Evolutionary conservation across 2,113 vertebrate species (phyloP), one percentile per base, ranked within the genome.

Genomic region (Octodon degus): DNA sequence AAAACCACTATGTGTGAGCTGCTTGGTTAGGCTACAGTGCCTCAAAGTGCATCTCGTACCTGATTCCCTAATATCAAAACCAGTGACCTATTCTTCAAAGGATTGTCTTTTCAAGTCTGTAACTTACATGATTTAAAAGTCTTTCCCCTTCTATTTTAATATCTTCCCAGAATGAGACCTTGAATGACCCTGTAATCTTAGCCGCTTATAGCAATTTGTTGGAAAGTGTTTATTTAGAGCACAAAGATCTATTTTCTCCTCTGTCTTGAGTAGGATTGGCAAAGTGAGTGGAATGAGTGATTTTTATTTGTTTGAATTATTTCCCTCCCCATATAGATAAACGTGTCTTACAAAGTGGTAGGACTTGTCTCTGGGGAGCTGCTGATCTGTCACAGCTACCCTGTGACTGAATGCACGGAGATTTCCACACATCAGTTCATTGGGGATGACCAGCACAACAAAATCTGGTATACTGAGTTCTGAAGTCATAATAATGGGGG

Each of bases 21-120:
- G 97, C 97, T 97, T 94, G 92, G 93, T 97, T 98, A 92, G 79
- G 96, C 91, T 96, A 95, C 88, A 97, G 88, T 93, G 92, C 92
- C 87, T 98, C 88, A 95, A 97, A 98, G 96, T 97, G 79, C 93
- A 96, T 92, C 67, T 92, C 79, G 89, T 89, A 94, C 94, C 85
- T 97, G 96, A 96, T 97, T 95, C 79, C 47, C 74, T 97, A 97
- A 97, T 97, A 96, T 96, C 93, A 97, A 96, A 96, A 94, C 88
- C 97, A 97, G 91, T 97, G 97, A 97, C 97, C 96, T 97, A 95
- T 92, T 96, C 96, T 93, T 97, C 87, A 96, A 88, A 97, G 65
- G 90, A 94, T 96, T 95, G 97, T 95, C 81, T 92, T 89, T 96
- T 94, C 92, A 74, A 43, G 96, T 96, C 92, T 93, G 7, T 96